A percentile compares a stretch with the other conserved stretches of the same genome.
phyloP scores from a whole-genome alignment of 2,113 vertebrate species.

The Silurus meridionalis region DNA sequence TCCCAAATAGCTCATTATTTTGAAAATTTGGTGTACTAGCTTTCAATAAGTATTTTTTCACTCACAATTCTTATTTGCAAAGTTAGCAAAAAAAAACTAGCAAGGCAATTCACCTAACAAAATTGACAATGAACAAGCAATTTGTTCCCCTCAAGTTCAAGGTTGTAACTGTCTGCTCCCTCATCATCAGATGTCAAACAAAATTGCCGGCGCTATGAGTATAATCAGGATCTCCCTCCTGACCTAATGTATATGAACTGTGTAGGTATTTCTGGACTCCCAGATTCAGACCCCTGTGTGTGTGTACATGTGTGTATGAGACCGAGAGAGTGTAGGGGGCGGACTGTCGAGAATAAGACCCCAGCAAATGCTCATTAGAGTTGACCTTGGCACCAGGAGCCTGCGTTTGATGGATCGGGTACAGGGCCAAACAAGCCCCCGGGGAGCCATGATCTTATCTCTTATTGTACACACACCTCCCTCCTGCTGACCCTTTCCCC shows the following conservation, averaged over 20 bases:
- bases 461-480: slow-evolving; percentile 87
- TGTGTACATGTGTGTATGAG: slow-evolving; percentile 26
- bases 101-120: neutral
- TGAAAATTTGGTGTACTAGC: neutral
- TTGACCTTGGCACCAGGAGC: slow-evolving; percentile 90
- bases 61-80: neutral
- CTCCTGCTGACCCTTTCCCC: slow-evolving; percentile 77
- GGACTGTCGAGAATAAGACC: slow-evolving; percentile 76
- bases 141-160: slow-evolving; percentile 18
- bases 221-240: slow-evolving; percentile 27
- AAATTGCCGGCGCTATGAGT: neutral
- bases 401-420: slow-evolving; percentile 93
- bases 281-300: slow-evolving; percentile 36
- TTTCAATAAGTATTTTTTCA: neutral
- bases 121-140: slow-evolving; percentile 1
- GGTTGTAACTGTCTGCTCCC: slow-evolving; percentile 35
- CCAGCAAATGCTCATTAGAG: slow-evolving; percentile 90
- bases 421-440: slow-evolving; percentile 83
- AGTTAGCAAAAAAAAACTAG: slow-evolving; percentile 18
- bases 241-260: slow-evolving; percentile 33
- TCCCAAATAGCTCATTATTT: neutral
- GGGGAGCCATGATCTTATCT: slow-evolving; percentile 87
- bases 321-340: slow-evolving; percentile 54
- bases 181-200: slow-evolving; percentile 9
- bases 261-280: slow-evolving; percentile 50